Conservation (phyloP, 2,113 vertebrate species). For the Forbesichthys papilliferus region DNA sequence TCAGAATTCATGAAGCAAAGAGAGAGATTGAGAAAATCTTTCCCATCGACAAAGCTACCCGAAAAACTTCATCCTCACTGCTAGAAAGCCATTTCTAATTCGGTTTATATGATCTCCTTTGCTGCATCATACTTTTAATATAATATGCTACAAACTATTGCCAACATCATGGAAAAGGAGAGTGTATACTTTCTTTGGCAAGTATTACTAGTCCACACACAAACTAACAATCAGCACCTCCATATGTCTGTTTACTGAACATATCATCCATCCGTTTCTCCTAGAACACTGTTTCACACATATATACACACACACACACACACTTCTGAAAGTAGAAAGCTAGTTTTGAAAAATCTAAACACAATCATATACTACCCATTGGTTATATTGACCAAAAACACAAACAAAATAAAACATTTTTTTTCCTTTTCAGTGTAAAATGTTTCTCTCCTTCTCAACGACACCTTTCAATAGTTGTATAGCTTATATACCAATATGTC, state of each 20-base stretch:
- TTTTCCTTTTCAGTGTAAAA: slow-evolving; percentile 58
- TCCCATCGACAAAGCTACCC: not conserved
- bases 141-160: not conserved
- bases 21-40: slow-evolving; percentile 22
- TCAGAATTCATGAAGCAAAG: slow-evolving; percentile 33
- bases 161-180: not conserved
- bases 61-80: slow-evolving; percentile 9
- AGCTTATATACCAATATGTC: slow-evolving; percentile 60
- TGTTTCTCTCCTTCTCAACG: slow-evolving; percentile 40
- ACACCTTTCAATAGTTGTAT: slow-evolving; percentile 47
- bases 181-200: not conserved
- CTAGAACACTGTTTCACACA: slow-evolving; percentile 26
- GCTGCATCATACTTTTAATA: no score
- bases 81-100: no score
- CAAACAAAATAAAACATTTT: slow-evolving; percentile 12
- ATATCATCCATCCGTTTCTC: slow-evolving; percentile 12
- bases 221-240: slow-evolving; percentile 5
- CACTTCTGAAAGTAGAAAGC: slow-evolving; percentile 25
- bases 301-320: slow-evolving; percentile 42
- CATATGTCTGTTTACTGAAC: not conserved
- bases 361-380: no score
- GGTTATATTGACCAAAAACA: slow-evolving; percentile 31
- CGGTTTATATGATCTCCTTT: no score
- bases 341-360: slow-evolving; percentile 26
- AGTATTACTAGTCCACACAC: no score